Percentiles rank a stretch among this genome's conserved stretches.
Conservation (phyloP, 2,113 vertebrate genomes). For the Amphiprion ocellaris region DNA sequence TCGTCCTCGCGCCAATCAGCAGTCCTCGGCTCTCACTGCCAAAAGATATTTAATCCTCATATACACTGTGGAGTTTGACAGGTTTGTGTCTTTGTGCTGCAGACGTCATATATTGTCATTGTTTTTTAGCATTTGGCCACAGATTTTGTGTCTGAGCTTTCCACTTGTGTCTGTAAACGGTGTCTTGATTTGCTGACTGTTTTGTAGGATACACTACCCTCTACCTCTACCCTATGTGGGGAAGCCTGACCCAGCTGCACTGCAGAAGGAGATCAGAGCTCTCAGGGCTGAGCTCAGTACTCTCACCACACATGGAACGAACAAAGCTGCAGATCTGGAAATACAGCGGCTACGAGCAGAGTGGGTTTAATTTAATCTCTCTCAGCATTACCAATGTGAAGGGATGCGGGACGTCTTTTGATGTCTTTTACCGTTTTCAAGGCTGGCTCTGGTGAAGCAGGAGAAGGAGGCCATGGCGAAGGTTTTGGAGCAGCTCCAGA, state of each 20-base stretch:
- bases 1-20: slow-evolving; percentile 81
- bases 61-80: slow-evolving; percentile 97
- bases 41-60: slow-evolving; percentile 96
- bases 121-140: background rate
- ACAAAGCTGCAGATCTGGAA: slow-evolving; percentile 81
- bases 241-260: slow-evolving; percentile 89
- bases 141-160: background rate
- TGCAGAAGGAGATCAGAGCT: slow-evolving; percentile 88
- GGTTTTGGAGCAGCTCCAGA: slow-evolving; percentile 81
- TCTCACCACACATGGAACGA: slow-evolving; percentile 74
- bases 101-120: too few species aligned
- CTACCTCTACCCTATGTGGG: slow-evolving; percentile 91
- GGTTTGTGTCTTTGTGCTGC: slow-evolving; percentile 73
- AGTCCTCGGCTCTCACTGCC: slow-evolving; percentile 86
- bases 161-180: background rate
- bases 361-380: slow-evolving; percentile 72
- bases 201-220: slow-evolving; percentile 93
- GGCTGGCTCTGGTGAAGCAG: slow-evolving; percentile 84
- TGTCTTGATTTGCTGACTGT: background rate
- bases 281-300: slow-evolving; percentile 86
- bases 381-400: background rate
- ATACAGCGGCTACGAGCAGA: slow-evolving; percentile 86
- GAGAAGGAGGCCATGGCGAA: slow-evolving; percentile 87
- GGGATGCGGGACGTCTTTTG: background rate
- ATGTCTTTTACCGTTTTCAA: slow-evolving; percentile 48